Evolutionary conservation across 2,797 vertebrate genomes (phyloP).

Genomic region (Coreius guichenoti): DNA sequence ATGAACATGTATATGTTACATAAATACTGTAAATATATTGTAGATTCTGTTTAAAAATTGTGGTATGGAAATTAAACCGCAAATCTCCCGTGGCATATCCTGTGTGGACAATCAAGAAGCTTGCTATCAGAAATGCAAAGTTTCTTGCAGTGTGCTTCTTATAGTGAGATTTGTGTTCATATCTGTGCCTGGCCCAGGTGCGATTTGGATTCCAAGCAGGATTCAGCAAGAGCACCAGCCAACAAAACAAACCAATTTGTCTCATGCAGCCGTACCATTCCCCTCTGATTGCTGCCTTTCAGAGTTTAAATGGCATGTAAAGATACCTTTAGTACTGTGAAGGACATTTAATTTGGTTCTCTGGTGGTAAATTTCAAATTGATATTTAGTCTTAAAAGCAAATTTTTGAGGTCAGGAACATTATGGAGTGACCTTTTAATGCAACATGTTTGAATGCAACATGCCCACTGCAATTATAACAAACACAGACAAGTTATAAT

Average conservation of each 20-base stretch:
- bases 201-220: conserved; percentile 56
- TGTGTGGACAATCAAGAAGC: conserved; percentile 21
- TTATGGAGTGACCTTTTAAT: conserved; percentile 20
- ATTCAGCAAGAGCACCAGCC: conserved; percentile 23
- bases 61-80: background rate
- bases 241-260: conserved; percentile 60
- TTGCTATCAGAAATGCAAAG: conserved; percentile 42
- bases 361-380: conserved; percentile 36
- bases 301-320: conserved; percentile 52
- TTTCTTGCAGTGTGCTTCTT: conserved; percentile 38
- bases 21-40: conserved; percentile 1
- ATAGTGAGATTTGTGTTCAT: conserved; percentile 37
- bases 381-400: conserved; percentile 36
- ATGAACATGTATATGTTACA: background rate
- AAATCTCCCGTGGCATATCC: conserved; percentile 16
- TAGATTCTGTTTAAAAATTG: background rate
- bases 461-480: conserved; percentile 2
- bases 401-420: conserved; percentile 12
- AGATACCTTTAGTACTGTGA: conserved; percentile 42
- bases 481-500: conserved; percentile 15
- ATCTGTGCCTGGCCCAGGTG: conserved; percentile 38
- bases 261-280: conserved; percentile 46
- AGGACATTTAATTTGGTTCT: conserved; percentile 52
- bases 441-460: background rate
- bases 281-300: conserved; percentile 57